A percentile compares a stretch with the other conserved stretches of the same genome.
phyloP scores from a whole-genome alignment of 2,797 vertebrate species.

The Glossophaga mutica region DNA sequence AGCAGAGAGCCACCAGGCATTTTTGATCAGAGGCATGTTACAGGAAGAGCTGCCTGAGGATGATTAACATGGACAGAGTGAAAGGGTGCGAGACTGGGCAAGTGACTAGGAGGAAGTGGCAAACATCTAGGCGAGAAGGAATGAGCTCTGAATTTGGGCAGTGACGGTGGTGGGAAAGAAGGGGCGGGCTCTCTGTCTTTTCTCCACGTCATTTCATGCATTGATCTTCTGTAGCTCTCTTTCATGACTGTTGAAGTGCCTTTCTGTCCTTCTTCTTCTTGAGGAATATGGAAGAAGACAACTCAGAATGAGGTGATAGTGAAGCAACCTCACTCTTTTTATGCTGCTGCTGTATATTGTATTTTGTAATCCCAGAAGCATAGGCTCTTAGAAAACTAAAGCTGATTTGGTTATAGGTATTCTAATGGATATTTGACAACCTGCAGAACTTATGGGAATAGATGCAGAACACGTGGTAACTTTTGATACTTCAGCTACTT shows the following conservation, averaged over 20 bases:
- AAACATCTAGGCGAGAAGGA: neutral
- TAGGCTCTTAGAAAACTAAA: neutral
- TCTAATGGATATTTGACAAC: neutral
- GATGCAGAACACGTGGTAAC: neutral
- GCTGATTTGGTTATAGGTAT: neutral
- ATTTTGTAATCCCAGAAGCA: neutral
- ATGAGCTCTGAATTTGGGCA: neutral
- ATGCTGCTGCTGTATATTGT: neutral
- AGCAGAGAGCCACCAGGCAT: neutral
- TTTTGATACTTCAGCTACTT: neutral
- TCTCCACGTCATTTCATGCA: neutral
- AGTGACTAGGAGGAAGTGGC: neutral
- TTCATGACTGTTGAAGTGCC: neutral
- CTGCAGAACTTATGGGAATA: neutral
- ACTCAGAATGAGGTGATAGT: neutral
- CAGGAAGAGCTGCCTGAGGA: neutral
- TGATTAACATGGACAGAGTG: neutral
- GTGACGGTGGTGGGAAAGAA: accelerated
- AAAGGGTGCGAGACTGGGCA: neutral
- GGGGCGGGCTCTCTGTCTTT: neutral
- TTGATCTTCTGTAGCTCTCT: neutral
- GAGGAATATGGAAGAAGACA: neutral
- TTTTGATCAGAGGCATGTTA: neutral
- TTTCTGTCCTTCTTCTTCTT: neutral
- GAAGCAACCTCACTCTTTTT: neutral